phyloP scores from a whole-genome alignment of 2,888 invertebrate species.

The Loripinus fragilis region DNA sequence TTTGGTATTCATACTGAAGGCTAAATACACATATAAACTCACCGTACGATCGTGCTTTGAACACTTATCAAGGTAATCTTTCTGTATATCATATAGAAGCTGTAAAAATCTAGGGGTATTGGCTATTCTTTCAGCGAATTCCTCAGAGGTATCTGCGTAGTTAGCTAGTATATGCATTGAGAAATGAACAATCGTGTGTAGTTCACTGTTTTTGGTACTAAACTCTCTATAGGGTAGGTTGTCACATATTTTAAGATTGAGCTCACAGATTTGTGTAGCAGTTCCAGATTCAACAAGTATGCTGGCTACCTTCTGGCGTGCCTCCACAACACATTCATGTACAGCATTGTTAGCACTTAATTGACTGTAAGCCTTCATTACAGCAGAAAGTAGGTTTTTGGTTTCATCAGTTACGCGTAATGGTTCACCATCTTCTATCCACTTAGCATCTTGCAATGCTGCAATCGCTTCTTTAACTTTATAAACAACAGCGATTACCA shows the following conservation, averaged over 20 bases:
- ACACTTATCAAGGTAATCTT: not conserved
- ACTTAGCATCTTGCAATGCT: not conserved
- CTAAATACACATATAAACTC: too few relatives aligned
- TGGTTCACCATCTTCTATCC: not conserved
- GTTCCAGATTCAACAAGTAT: not conserved
- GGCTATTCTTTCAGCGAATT: constrained; percentile 4
- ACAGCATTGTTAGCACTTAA: not conserved
- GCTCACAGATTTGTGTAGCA: not conserved
- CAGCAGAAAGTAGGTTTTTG: not conserved
- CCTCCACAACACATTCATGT: not conserved
- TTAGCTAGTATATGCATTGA: constrained; percentile 4
- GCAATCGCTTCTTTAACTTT: not conserved
- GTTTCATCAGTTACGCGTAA: not conserved
- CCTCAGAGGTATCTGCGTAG: constrained; percentile 17
- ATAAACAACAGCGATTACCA: not conserved
- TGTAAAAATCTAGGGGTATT: constrained; percentile 13
- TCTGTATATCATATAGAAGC: not conserved
- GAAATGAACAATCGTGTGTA: not conserved
- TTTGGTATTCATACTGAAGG: too few relatives aligned
- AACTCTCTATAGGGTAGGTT: not conserved
- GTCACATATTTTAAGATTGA: not conserved
- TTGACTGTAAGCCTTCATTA: not conserved
- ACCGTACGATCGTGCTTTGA: not conserved
- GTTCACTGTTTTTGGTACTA: not conserved
- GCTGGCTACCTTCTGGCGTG: not conserved